A percentile compares a stretch with the other conserved stretches of the same genome.
phyloP scores from a whole-genome alignment of 2,113 vertebrate genomes.

The Paracanthobrama guichenoti region DNA sequence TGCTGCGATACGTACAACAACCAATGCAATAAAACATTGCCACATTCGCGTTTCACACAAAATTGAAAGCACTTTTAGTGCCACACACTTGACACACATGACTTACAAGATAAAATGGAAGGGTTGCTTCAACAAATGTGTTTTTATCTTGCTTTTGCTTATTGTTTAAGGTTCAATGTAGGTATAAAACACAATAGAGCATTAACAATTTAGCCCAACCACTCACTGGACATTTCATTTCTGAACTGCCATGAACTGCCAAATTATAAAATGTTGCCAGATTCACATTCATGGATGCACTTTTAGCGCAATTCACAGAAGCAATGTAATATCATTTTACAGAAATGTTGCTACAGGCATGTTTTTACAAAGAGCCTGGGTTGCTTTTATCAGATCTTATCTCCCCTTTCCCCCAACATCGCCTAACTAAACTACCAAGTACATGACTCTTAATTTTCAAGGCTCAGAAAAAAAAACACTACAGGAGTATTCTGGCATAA shows the following conservation, averaged over 20 bases:
- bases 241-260: not conserved
- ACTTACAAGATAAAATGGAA: not conserved
- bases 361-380: not conserved
- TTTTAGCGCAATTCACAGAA: not conserved
- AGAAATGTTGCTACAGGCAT: not conserved
- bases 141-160: not conserved
- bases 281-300: not conserved
- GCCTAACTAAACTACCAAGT: conserved; percentile 3
- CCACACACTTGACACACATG: too few relatives aligned
- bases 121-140: not conserved
- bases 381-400: not conserved
- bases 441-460: conserved; percentile 12
- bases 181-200: not conserved
- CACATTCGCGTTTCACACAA: not conserved
- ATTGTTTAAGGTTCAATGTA: not conserved
- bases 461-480: not conserved
- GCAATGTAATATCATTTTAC: not conserved
- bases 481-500: not conserved
- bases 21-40: not conserved
- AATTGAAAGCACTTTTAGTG: too few relatives aligned
- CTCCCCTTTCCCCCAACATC: not conserved
- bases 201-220: not conserved
- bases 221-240: not conserved
- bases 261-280: not conserved
- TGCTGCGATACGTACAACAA: not conserved